Percentiles rank a stretch among this genome's conserved stretches.
Conservation (phyloP, 2,888 invertebrate genomes). For the Xanthorhoe spadicearia region DNA sequence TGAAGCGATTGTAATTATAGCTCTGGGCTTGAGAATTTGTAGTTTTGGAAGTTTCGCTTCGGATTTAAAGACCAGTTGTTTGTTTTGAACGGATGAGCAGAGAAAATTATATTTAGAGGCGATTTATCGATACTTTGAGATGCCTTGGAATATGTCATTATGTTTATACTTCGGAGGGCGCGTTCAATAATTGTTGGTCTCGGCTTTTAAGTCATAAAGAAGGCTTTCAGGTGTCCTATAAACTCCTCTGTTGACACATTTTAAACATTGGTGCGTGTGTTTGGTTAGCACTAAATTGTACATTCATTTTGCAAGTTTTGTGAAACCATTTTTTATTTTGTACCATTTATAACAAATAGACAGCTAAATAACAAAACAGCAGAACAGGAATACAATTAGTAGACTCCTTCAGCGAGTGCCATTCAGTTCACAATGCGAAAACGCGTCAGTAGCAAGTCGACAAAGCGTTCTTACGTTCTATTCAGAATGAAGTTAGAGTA, state of each 20-base stretch:
- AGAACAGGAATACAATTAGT: conserved; percentile 31
- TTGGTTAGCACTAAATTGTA: too few relatives aligned
- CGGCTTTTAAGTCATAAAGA: background rate
- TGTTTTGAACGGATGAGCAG: conserved; percentile 18
- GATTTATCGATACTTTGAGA: conserved; percentile 8
- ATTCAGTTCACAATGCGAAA: conserved; percentile 45
- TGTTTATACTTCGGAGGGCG: background rate
- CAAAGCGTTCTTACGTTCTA: conserved; percentile 56
- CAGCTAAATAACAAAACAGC: conserved; percentile 15
- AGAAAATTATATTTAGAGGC: conserved; percentile 14
- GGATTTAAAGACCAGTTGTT: conserved; percentile 25
- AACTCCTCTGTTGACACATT: too few relatives aligned
- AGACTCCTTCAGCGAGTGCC: conserved; percentile 20
- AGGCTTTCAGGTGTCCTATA: too few relatives aligned
- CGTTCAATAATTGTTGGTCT: too few relatives aligned
- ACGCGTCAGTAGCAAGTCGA: conserved; percentile 57
- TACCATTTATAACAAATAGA: conserved; percentile 17
- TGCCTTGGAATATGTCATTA: background rate
- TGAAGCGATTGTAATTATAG: conserved; percentile 65
- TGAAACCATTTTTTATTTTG: too few relatives aligned
- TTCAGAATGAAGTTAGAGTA: background rate
- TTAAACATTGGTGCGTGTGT: too few relatives aligned
- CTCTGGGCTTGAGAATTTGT: conserved; percentile 48
- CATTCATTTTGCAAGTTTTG: too few relatives aligned
- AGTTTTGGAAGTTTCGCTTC: conserved; percentile 37